phyloP scores from a whole-genome alignment of 2,113 vertebrate species.

The Syngnathus floridae region DNA sequence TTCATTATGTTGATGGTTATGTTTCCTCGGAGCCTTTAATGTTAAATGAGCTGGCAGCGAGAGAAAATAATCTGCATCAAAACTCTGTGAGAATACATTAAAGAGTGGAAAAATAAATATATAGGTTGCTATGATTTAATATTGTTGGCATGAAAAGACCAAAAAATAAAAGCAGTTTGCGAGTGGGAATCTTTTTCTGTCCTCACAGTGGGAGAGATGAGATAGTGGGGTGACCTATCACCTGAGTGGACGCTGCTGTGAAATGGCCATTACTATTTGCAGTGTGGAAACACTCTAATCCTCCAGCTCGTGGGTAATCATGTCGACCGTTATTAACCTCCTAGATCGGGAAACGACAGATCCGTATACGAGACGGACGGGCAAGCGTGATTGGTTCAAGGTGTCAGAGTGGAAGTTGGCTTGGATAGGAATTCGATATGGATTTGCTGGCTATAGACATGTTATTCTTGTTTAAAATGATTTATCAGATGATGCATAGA shows the following conservation, averaged over 20 bases:
- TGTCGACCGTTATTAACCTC: constrained; percentile 64
- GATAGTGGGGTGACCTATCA: constrained; percentile 34
- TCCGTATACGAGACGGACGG: background rate
- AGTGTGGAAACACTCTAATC: constrained; percentile 44
- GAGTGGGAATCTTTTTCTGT: constrained; percentile 9
- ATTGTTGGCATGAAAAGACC: constrained; percentile 19
- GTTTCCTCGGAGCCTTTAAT: background rate
- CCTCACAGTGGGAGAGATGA: constrained; percentile 28
- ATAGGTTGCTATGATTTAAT: constrained; percentile 27
- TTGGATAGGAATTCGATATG: constrained; percentile 21
- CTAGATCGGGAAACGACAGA: constrained; percentile 23
- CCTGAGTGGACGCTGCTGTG: constrained; percentile 33
- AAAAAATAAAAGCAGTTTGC: constrained; percentile 9
- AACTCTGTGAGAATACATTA: too few species aligned
- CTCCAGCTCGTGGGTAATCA: constrained; percentile 55
- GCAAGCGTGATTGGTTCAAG: constrained; percentile 30
- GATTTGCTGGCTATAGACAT: constrained; percentile 18
- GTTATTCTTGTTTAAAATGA: constrained; percentile 38
- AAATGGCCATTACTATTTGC: constrained; percentile 54
- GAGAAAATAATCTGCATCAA: too few species aligned
- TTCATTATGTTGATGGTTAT: background rate
- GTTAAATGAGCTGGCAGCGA: background rate
- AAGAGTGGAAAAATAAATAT: background rate
- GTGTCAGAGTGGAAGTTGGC: background rate
- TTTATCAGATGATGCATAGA: constrained; percentile 35